Base-by-base conservation (phyloP, 2,797 vertebrate species). In the Syndactyla subalaris region DNA sequence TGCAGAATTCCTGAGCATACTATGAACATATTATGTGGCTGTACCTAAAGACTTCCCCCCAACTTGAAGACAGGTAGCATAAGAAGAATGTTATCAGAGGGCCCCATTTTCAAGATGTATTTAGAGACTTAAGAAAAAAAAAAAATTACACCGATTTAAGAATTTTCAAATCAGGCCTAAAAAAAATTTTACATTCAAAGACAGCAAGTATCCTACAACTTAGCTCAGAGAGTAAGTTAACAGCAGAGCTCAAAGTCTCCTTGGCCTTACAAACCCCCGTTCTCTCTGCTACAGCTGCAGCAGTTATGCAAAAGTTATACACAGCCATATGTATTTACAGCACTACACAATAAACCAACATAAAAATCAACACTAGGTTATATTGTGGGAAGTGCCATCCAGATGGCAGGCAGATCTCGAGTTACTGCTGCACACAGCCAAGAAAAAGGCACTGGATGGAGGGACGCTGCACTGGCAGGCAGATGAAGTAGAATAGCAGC, bases 251-350 rank as follows among this genome's bases (percentile, higher is more conserved):
- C 46, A 22, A 68, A 62, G 23, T 29, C 65, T 83, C 43, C 70
- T 85, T 30, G 22, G 49, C n/a, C 30, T 85, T 9, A 5, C 58
- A 91, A 91, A 55, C 24, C 49, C n/a, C 27, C 14, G 1, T 52
- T 79, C 59, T 67, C 87, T 73, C 59, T 57, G 49, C 63, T 91
- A n/a, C 81, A 85, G 86, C 59, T 87, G 71, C 83, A 82, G 51
- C 83, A 79, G 43, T 48, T 66, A 83, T 4, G 21, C 76, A 57
- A 21, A 80, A 72, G 57, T 65, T 67, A 88, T 4, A 83, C 45
- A 63, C 52, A 85, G 85, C 68, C 89, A 62, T 88, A 74, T 74
- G 76, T 67, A 87, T 89, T 93, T 77, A 88, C 81, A 80, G 61
- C 75, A 80, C 43, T 46, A 66, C 61, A 79, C 41, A 88, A 92